These are phyloP conservation scores for Pogonocherus hispidulus DNA, from an alignment of 2,888 invertebrate genomes.

Conservation along the genomic window DNA sequence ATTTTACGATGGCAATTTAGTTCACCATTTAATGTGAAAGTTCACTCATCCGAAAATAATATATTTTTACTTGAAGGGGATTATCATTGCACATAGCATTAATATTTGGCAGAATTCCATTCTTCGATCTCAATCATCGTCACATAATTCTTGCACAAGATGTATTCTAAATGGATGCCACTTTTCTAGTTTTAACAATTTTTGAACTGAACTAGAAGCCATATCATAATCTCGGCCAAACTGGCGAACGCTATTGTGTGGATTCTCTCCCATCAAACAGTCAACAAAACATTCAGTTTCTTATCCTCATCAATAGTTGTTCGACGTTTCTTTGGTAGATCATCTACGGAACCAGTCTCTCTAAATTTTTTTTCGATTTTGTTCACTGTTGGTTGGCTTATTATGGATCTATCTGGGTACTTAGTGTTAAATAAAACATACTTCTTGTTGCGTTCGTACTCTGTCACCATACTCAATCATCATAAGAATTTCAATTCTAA, in stretches of 20 bases:
- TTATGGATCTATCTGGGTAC: constrained; percentile 24
- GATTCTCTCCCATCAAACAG: constrained; percentile 11
- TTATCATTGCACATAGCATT: constrained; percentile 2
- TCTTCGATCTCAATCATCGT: background rate
- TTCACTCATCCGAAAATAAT: too few species aligned
- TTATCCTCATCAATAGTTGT: constrained; percentile 2
- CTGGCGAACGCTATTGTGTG: background rate
- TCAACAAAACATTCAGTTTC: constrained; percentile 7
- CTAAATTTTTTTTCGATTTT: constrained; percentile 23
- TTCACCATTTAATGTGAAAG: too few species aligned
- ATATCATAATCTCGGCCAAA: background rate
- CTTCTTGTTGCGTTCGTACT: constrained; percentile 28
- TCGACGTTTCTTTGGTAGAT: too few species aligned
- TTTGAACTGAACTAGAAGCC: background rate
- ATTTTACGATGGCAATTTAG: too few species aligned
- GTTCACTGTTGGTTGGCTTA: constrained; percentile 20
- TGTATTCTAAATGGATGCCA: too few species aligned
- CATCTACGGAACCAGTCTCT: constrained; percentile 20
- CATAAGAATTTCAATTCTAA: constrained; percentile 10
- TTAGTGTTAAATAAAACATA: constrained; percentile 24
- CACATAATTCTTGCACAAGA: too few species aligned
- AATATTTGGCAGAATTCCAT: constrained; percentile 2
- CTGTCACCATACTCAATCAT: background rate
- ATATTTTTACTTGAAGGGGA: too few species aligned
- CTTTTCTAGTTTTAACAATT: constrained; percentile 2